Evolutionary conservation across 2,888 invertebrate species (phyloP), one percentile per base, ranked within the genome.

Genomic region (Thera obeliscata): DNA sequence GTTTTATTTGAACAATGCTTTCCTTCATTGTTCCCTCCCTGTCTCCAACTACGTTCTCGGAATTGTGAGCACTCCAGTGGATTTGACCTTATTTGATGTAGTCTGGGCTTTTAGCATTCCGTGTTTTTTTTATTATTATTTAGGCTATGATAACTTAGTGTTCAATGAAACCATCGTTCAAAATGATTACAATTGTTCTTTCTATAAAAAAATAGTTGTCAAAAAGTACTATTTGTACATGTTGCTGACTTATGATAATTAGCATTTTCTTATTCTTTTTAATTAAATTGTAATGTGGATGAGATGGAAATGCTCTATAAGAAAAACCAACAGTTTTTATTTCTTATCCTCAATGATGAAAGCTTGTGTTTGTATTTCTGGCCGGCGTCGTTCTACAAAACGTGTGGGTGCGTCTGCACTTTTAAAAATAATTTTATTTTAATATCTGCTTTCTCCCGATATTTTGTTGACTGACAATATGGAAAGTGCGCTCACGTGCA

Each of bases 401-500:
- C 62, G 62, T 64, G 60, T 36, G 46, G 58, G 65, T 56, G 9
- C 9, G 46, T 62, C 62, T 70, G 68, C 61, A 56, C 54, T 70
- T 63, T 67, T 61, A 65, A 62, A 64, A 67, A 68, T 54, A 64
- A 3, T 70, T 68, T 64, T 22, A 11, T 67, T 64, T 12, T 33
- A 61, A 9, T 36, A 2, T 55, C 59, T 66, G 63, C 63, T 66
- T 69, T 66, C 69, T 49, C 66, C 54, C 54, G 60, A 63, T 61
- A 57, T 56, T 63, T 69, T 78, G 79, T 80, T 78, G 74, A 76
- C 78, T 78, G 75, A 76, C 78, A 76, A 76, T 83, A 85, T 85
- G 82, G 84, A 86, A 85, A 86, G 85, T 81, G 72, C 74, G 72
- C 71, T 78, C 75, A 77, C 73, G 75, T 77, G 77, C 74, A 70